Conservation (phyloP, 2,888 invertebrate genomes). For the Drosophila cognata region DNA sequence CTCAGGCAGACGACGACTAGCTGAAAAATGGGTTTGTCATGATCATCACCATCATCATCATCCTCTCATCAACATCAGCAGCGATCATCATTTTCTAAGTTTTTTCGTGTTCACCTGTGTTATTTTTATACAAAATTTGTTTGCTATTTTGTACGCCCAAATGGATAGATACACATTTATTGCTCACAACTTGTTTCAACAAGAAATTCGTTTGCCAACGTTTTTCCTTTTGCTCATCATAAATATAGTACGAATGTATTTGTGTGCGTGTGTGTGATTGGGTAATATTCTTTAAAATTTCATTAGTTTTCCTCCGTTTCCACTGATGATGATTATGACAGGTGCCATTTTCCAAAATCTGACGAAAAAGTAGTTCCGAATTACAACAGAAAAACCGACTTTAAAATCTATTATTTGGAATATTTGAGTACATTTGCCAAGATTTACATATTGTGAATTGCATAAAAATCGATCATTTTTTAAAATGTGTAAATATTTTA, state of each 20-base stretch:
- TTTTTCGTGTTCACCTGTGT: slow-evolving; percentile 70
- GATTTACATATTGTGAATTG: not conserved
- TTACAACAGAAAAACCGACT: not conserved
- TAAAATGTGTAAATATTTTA: not conserved
- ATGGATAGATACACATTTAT: slow-evolving; percentile 68
- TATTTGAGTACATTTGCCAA: not conserved
- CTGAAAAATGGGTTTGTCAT: slow-evolving; percentile 40
- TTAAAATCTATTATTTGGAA: not conserved
- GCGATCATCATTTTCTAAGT: slow-evolving; percentile 38
- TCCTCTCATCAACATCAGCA: not conserved
- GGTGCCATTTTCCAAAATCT: slow-evolving; percentile 1
- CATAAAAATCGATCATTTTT: not conserved
- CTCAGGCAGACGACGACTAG: slow-evolving; percentile 23
- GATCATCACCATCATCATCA: not conserved
- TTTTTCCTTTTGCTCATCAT: slow-evolving; percentile 33
- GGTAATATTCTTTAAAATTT: slow-evolving; percentile 58
- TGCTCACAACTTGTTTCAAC: slow-evolving; percentile 47
- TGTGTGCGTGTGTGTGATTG: slow-evolving; percentile 40
- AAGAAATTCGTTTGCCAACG: slow-evolving; percentile 18
- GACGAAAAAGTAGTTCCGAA: not conserved
- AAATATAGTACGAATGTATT: slow-evolving; percentile 1
- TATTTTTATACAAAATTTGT: slow-evolving; percentile 65
- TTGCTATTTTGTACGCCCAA: slow-evolving; percentile 38
- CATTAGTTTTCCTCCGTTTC: slow-evolving; percentile 2
- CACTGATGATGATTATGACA: slow-evolving; percentile 13